phyloP scores from a whole-genome alignment of 2,888 invertebrate species.

The Chirona hameri region DNA sequence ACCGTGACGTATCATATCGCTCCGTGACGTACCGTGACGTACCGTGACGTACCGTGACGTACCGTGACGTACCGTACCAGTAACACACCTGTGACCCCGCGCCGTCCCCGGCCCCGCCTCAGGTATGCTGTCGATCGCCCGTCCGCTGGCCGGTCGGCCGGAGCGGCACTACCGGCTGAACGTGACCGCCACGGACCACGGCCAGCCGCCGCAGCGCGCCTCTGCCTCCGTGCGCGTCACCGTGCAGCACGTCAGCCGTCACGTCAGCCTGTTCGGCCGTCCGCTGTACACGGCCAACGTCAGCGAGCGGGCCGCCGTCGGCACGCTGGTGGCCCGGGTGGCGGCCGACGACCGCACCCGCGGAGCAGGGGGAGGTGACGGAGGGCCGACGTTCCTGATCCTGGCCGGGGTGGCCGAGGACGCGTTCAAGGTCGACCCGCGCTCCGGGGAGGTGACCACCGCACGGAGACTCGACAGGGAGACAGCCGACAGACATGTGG shows the following conservation, averaged over 20 bases:
- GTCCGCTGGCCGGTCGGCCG: slow-evolving; percentile 57
- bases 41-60: no score
- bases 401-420: neutral
- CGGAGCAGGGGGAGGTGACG: neutral
- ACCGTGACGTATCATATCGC: no score
- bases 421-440: slow-evolving; percentile 59
- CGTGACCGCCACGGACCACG: slow-evolving; percentile 83
- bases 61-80: no score
- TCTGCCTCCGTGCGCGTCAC: slow-evolving; percentile 79
- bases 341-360: slow-evolving; percentile 64
- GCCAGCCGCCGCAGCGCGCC: slow-evolving; percentile 66
- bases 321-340: slow-evolving; percentile 8
- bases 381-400: neutral
- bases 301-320: neutral
- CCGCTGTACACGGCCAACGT: slow-evolving; percentile 82
- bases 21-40: no score
- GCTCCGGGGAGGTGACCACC: slow-evolving; percentile 85
- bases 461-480: slow-evolving; percentile 79
- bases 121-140: neutral
- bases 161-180: slow-evolving; percentile 55
- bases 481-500: slow-evolving; percentile 72
- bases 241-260: slow-evolving; percentile 85
- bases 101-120: neutral
- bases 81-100: neutral
- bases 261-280: slow-evolving; percentile 69